These are phyloP conservation scores for Perithous albicinctus DNA, from an alignment of 2,888 invertebrate species.

Conservation along the genomic window DNA sequence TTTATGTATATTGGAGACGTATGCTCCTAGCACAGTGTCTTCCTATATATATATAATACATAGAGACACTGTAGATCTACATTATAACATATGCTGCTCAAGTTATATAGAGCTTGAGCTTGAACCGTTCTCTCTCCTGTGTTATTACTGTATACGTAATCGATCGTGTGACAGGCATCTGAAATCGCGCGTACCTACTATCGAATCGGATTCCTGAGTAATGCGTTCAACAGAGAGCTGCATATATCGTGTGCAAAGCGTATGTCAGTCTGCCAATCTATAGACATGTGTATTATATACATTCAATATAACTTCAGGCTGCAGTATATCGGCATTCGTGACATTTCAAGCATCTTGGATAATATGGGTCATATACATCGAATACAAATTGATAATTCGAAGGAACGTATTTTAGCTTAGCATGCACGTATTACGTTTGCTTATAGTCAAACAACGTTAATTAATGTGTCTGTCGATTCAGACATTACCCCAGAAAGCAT, in stretches of 20 bases:
- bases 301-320: not conserved
- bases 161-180: constrained; percentile 49
- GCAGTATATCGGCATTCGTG: constrained; percentile 9
- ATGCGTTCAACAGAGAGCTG: constrained; percentile 23
- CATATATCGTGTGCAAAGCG: not conserved
- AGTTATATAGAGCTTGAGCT: not conserved
- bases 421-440: too few relatives aligned
- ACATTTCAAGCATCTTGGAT: constrained; percentile 14
- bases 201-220: constrained; percentile 52
- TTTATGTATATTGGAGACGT: not conserved
- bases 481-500: too few relatives aligned
- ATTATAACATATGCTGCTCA: not conserved
- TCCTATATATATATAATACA: not conserved
- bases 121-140: constrained; percentile 7
- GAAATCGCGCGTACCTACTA: constrained; percentile 17
- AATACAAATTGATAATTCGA: not conserved
- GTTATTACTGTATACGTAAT: constrained; percentile 15
- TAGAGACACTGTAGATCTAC: not conserved
- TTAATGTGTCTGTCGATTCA: too few relatives aligned
- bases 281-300: constrained; percentile 12
- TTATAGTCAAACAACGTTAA: too few relatives aligned
- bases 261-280: not conserved
- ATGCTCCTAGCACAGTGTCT: too few relatives aligned
- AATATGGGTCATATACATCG: too few relatives aligned
- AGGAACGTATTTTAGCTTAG: not conserved